Base-by-base conservation (phyloP, 2,113 vertebrate genomes). In the Barbus barbus region DNA sequence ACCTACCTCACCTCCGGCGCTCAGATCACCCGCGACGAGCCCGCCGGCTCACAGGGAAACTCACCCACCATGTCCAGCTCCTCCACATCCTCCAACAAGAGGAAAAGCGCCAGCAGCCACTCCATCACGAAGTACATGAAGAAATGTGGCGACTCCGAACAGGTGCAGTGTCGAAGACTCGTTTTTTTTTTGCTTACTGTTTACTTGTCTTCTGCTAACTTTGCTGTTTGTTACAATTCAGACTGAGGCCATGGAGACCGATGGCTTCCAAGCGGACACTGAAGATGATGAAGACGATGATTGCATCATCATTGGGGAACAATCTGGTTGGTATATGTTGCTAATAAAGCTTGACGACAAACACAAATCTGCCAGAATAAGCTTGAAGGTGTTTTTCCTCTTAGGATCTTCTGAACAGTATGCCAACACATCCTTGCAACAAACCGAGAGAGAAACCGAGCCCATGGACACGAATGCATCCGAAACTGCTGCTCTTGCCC, bases 41-140 rank as follows among this genome's bases (percentile, higher is more conserved):
- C 87, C 1, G 85, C 90, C 0, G 89, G 90, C 5, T 87, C 86
- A 60, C 96, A 94, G 84, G 86, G 86, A 69, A 86, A 85, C 11
- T 95, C 95, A 4, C 93, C 93, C 26, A 92, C 89, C 1, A 89
- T 89, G 0, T 91, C 92, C 74, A 88, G 91, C 36, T 90, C 90
- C 69, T 81, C 88, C 83, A 79, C 89, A 0, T 26, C 88, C 5
- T 85, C 94, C 0, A 92, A 89, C 67, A 98, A 97, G 89, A 95
- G 96, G 89, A 99, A 96, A 89, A 90, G 94, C 1, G 63, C 90
- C 0, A 95, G 95, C 7, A 98, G 95, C 92, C 97, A 98, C 96
- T 96, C 95, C 9, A 99, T 99, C 93, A 99, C 95, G 0, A 97
- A 94, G 89, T 99, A 98, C 92, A 98, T 99, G 97, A 99, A 96